These are phyloP conservation scores for Neoscelio sp. DNA, from an alignment of 2,888 invertebrate species.

Conservation along the genomic window DNA sequence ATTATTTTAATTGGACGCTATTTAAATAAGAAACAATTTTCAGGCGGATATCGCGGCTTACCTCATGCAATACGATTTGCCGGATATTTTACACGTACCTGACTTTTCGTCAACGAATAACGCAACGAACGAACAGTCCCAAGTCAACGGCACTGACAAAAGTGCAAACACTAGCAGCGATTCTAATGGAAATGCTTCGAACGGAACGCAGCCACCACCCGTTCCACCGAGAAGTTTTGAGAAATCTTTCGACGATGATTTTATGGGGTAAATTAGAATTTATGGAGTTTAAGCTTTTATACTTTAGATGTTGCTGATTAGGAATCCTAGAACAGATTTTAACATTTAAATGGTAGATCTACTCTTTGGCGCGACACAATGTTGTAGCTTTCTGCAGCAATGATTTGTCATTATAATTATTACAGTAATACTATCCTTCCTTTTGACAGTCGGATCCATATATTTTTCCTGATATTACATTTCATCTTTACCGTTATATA, in stretches of 20 bases:
- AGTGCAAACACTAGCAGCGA: slow-evolving; percentile 74
- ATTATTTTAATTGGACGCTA: slow-evolving; percentile 3
- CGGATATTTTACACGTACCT: slow-evolving; percentile 83
- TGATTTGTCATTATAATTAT: no score
- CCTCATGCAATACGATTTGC: slow-evolving; percentile 84
- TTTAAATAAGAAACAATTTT: slow-evolving; percentile 32
- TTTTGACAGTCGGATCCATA: no score
- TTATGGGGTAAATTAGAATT: slow-evolving; percentile 73
- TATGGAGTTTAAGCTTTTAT: no score
- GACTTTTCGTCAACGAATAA: slow-evolving; percentile 70
- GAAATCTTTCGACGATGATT: slow-evolving; percentile 81
- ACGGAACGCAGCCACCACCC: slow-evolving; percentile 79
- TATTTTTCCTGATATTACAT: no score
- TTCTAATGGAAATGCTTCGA: slow-evolving; percentile 81
- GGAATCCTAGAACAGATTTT: no score
- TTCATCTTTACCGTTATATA: no score
- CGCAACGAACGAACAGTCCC: slow-evolving; percentile 71
- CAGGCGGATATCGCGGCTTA: slow-evolving; percentile 84
- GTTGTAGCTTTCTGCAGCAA: no score
- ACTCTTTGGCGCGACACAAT: no score
- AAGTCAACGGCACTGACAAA: slow-evolving; percentile 77
- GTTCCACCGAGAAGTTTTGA: slow-evolving; percentile 81
- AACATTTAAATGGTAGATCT: no score
- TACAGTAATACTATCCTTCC: no score
- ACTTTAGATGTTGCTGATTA: no score